Base-by-base conservation (phyloP, 2,113 vertebrate species). In the Pachyramphus minor region DNA sequence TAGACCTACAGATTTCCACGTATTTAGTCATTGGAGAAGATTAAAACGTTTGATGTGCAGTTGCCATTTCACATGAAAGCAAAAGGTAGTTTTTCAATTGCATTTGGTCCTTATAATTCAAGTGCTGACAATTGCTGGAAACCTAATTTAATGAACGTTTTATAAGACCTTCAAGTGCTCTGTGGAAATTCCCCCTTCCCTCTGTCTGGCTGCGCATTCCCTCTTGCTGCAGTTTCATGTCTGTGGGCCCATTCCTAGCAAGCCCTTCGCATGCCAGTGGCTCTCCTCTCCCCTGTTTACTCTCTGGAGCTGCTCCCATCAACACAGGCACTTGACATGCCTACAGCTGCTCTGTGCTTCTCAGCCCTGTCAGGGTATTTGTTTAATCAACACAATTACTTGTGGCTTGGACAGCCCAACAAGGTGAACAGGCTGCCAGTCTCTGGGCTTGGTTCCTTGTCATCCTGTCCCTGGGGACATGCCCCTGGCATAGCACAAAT, bases 31-130 rank as follows among this genome's bases (percentile, higher is more conserved):
- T 2, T 66, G 92, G 66, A 86, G 73, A 87, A 92, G 93, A 96
- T 88, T 81, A 95, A 95, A 95, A 59, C 31, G 58, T 96, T 97
- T 96, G 92, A 95, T 96, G 93, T 97, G 83, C 83, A 81, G 83
- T 92, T 88, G 60, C 90, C 20, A 41, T 92, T 94, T 86, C 72
- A 97, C 85, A 96, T 96, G 79, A 96, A 96, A 96, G 95, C 76
- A 87, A 80, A 84, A 90, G 80, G 86, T 89, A 95, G 64, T 72
- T 96, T 90, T 96, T 74, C 90, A 94, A 60, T 94, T 94, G 83
- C 85, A 87, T 88, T 94, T 68, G 76, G 85, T 12, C 88, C 92
- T 89, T 93, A 88, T 62, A 95, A 88, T 60, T 93, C 90, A 90
- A 93, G 83, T 45, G 60, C 90, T 93, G 93, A 92, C 93, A 96